These are phyloP conservation scores for Marasmarcha lunaedactyla DNA, from an alignment of 2,888 invertebrate species.

Conservation along the genomic window DNA sequence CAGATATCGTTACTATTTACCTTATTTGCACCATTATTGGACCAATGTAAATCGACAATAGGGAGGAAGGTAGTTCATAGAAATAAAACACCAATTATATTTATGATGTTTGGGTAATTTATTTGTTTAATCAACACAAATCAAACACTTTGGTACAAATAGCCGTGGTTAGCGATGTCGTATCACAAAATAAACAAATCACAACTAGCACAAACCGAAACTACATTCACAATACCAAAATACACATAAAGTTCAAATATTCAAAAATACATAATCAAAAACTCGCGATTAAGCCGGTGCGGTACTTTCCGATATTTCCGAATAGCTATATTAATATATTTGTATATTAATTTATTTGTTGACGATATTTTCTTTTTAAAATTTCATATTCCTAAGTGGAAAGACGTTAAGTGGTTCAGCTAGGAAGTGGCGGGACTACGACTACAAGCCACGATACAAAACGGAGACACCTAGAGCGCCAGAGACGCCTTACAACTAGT, in stretches of 20 bases:
- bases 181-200: slow-evolving; percentile 34
- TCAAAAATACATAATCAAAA: too few species aligned
- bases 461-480: slow-evolving; percentile 57
- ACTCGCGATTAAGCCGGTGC: too few species aligned
- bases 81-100: too few species aligned
- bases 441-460: slow-evolving; percentile 62
- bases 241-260: slow-evolving; percentile 25
- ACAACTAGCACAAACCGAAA: slow-evolving; percentile 46
- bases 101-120: slow-evolving; percentile 63
- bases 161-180: slow-evolving; percentile 51
- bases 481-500: slow-evolving; percentile 55
- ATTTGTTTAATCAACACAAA: slow-evolving; percentile 54
- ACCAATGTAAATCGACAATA: too few species aligned
- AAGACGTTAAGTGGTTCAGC: slow-evolving; percentile 56
- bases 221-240: slow-evolving; percentile 41
- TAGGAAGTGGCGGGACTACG: slow-evolving; percentile 66
- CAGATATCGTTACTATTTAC: too few species aligned
- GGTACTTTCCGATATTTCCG: slow-evolving; percentile 15
- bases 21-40: too few species aligned
- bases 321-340: slow-evolving; percentile 20
- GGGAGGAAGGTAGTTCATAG: too few species aligned
- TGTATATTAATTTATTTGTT: slow-evolving; percentile 35
- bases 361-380: slow-evolving; percentile 37
- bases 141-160: slow-evolving; percentile 71
- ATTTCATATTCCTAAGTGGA: slow-evolving; percentile 52